These are phyloP conservation scores for Trialeurodes vaporariorum DNA, from an alignment of 1,140 invertebrate genomes.

Conservation along the genomic window DNA sequence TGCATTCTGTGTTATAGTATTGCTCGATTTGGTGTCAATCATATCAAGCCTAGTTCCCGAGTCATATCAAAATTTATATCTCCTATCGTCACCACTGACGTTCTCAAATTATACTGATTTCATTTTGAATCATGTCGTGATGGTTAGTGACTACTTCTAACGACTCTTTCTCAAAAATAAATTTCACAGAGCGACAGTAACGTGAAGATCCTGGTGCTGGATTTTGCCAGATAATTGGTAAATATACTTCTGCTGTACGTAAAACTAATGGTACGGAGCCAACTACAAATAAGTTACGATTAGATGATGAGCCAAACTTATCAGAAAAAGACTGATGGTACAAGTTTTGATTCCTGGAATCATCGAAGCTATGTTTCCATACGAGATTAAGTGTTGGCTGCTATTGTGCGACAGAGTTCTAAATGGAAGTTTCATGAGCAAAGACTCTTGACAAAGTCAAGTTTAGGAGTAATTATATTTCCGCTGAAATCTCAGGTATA, in stretches of 20 bases:
- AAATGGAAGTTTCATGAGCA: background rate
- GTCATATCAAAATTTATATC: no score
- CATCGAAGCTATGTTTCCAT: background rate
- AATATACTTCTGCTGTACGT: background rate
- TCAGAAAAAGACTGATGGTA: background rate
- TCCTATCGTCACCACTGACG: no score
- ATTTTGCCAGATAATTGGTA: background rate
- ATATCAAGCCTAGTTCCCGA: no score
- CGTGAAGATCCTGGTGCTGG: background rate
- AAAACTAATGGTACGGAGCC: background rate
- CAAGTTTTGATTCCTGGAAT: background rate
- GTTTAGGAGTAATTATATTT: background rate
- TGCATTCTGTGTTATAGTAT: conserved; percentile 30
- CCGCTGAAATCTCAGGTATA: background rate
- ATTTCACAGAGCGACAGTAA: background rate
- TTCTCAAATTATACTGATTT: no score
- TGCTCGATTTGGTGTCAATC: conserved; percentile 37
- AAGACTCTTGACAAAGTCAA: background rate
- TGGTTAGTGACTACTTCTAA: no score
- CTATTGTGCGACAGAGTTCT: background rate
- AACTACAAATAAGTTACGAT: background rate
- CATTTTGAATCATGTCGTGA: no score
- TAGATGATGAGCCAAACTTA: background rate
- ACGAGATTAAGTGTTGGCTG: background rate
- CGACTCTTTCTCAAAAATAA: background rate